A percentile compares a stretch with the other conserved stretches of the same genome.
Conservation (phyloP, 2,113 vertebrate species). For the Cephalopterus ornatus region DNA sequence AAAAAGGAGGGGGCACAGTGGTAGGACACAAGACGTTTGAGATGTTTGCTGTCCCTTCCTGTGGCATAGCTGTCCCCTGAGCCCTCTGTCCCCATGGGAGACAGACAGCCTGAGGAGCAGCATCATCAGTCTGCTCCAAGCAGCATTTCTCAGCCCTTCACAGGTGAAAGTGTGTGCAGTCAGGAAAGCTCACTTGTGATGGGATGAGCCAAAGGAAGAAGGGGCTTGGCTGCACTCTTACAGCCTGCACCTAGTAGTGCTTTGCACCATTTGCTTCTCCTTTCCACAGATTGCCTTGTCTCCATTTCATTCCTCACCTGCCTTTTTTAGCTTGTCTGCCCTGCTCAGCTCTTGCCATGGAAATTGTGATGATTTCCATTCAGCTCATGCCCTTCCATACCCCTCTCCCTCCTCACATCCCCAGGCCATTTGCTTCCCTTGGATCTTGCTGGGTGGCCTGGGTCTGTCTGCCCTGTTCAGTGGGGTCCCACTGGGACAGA, state of each 20-base stretch:
- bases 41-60: not conserved
- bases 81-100: not conserved
- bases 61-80: not conserved
- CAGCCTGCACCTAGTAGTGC: not conserved
- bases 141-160: not conserved
- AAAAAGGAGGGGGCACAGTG: not conserved
- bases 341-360: rapidly evolving
- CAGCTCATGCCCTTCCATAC: not conserved
- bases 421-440: not conserved
- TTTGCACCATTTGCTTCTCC: not conserved
- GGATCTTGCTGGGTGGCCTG: not conserved
- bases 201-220: not conserved
- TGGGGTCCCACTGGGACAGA: not conserved
- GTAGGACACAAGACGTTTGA: not conserved
- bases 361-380: not conserved
- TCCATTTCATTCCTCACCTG: not conserved
- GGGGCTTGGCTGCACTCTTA: not conserved
- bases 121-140: not conserved
- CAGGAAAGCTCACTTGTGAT: not conserved
- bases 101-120: not conserved
- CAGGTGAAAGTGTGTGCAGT: not conserved
- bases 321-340: not conserved
- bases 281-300: not conserved
- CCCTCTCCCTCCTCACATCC: not conserved
- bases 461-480: not conserved